Conservation (phyloP, 2,113 vertebrate species). For the Mesocricetus auratus region DNA sequence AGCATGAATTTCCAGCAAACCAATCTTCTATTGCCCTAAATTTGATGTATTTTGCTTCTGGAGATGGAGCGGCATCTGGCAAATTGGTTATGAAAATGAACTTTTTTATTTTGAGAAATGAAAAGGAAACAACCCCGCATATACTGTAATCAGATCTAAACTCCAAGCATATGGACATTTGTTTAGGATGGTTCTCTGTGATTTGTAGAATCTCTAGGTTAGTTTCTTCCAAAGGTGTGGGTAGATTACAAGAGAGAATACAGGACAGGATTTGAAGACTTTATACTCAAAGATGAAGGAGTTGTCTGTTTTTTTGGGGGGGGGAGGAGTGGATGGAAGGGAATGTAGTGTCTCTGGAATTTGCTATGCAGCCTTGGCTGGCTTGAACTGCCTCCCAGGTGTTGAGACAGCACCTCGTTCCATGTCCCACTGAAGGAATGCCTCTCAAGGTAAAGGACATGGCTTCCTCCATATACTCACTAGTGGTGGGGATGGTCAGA, state of each 20-base stretch:
- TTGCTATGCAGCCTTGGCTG: neutral
- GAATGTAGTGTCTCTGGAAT: neutral
- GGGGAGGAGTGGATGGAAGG: neutral
- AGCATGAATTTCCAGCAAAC: neutral
- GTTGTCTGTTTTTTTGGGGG: neutral
- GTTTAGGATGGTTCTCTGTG: neutral
- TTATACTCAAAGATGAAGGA: neutral
- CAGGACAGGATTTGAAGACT: neutral
- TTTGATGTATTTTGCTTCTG: slow-evolving; percentile 38
- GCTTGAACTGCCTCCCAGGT: neutral
- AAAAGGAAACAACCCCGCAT: neutral
- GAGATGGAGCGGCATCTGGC: neutral
- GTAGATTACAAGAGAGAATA: neutral
- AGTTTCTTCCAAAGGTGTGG: neutral
- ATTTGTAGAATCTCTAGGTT: slow-evolving; percentile 34
- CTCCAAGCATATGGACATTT: neutral
- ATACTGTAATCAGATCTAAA: slow-evolving; percentile 30
- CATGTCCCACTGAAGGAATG: neutral
- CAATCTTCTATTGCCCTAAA: slow-evolving; percentile 23
- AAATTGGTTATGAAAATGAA: slow-evolving; percentile 17
- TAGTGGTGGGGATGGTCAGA: neutral
- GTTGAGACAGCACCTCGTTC: too few species aligned
- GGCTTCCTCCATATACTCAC: neutral
- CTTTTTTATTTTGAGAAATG: slow-evolving; percentile 26
- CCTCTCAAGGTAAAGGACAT: neutral